These are phyloP conservation scores for Cepphus grylle DNA, from an alignment of 2,113 vertebrate species.

Conservation along the genomic window DNA sequence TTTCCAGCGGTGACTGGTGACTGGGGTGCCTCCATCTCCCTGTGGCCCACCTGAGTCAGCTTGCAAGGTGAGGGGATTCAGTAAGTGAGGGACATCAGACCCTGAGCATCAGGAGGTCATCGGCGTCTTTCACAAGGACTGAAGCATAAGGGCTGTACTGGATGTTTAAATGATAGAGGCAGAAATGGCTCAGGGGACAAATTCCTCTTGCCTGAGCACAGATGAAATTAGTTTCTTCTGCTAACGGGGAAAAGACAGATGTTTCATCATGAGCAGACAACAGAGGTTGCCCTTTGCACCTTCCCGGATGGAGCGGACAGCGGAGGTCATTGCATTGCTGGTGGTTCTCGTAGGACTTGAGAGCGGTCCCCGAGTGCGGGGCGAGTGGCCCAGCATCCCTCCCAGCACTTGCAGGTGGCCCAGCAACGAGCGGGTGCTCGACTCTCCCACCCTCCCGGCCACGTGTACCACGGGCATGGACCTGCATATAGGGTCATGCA, in stretches of 20 bases:
- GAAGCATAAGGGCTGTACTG: not conserved
- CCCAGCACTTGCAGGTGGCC: accelerated
- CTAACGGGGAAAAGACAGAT: not conserved
- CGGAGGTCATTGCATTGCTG: not conserved
- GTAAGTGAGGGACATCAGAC: not conserved
- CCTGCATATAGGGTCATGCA: too few species aligned
- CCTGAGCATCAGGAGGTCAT: not conserved
- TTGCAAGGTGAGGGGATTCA: not conserved
- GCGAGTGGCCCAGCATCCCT: accelerated
- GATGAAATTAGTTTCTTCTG: not conserved
- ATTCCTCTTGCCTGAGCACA: constrained; percentile 25
- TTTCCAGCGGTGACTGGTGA: not conserved
- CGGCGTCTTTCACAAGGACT: not conserved
- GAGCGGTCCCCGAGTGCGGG: accelerated
- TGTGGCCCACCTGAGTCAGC: not conserved
- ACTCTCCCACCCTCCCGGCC: not conserved
- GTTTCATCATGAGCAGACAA: not conserved
- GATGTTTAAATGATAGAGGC: not conserved
- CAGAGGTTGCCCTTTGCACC: not conserved
- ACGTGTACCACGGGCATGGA: accelerated
- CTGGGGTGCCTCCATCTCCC: not conserved
- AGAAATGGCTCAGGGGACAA: constrained; percentile 7
- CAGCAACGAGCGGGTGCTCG: not conserved
- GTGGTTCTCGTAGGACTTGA: not conserved
- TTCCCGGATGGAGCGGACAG: accelerated